Evolutionary conservation across 2,113 vertebrate species (phyloP).

Genomic region (Phalacrocorax brasilianus): DNA sequence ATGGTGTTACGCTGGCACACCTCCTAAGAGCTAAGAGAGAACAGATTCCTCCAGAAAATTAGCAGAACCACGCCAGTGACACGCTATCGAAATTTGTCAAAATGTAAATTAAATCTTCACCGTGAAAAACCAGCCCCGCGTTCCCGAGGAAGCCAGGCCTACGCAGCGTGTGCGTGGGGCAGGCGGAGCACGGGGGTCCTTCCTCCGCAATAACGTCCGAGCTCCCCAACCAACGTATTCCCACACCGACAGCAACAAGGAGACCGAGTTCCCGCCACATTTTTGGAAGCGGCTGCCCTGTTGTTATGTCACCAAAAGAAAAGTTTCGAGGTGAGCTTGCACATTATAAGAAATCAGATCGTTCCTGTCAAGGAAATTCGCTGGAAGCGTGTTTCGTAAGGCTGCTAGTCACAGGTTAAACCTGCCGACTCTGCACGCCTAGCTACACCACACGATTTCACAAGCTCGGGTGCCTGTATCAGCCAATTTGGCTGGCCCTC

Average conservation of each 20-base stretch:
- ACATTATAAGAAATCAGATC: not conserved
- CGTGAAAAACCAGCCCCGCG: not conserved
- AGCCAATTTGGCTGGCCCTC: not conserved
- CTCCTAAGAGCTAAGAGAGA: not conserved
- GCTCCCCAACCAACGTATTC: not conserved
- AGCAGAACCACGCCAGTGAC: not conserved
- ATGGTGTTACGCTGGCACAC: not conserved
- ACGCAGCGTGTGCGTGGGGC: accelerated
- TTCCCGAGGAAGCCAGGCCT: not conserved
- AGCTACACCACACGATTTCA: not conserved
- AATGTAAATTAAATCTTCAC: not conserved
- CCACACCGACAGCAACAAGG: not conserved
- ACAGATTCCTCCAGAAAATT: accelerated
- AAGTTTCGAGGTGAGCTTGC: not conserved
- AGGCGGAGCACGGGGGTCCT: not conserved
- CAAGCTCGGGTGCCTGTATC: not conserved
- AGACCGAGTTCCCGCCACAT: not conserved
- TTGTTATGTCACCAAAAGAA: not conserved
- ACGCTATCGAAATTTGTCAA: not conserved
- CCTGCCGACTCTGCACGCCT: not conserved
- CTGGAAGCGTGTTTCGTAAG: not conserved
- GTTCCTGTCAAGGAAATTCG: not conserved
- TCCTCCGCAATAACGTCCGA: not conserved
- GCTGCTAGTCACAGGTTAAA: not conserved
- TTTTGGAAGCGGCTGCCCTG: not conserved